Evolutionary conservation across 2,113 vertebrate genomes (phyloP), one percentile per base, ranked within the genome.

Genomic region (Sula dactylatra): DNA sequence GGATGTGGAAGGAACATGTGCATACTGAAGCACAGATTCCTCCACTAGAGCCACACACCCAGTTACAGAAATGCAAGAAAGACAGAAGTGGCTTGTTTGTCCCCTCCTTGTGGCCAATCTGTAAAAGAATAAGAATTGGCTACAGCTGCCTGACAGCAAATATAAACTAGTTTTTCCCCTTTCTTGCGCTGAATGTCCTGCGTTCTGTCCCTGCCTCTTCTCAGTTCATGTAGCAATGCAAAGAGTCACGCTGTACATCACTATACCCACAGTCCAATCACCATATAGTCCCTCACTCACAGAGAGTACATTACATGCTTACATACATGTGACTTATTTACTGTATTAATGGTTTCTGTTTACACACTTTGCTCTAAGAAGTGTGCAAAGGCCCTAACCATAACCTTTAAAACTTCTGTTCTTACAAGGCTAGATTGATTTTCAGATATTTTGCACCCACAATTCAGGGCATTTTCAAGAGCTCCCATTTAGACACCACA

Each of bases 191-290:
- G n/a, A 59, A n/a, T 81, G 18, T 26, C 26, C 59, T 58, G 19
- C 2, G 1, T 14, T 76, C 42, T 16, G 26, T 50, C 54, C 34
- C 26, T 69, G 49, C 44, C 71, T 50, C 24, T 50, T 34, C 47
- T 40, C 36, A 16, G 54, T 18, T 52, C 0, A 0, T n/a, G n/a
- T 13, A 40, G 74, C 44, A 7, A 6, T 26, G 13, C n/a, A 5
- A 14, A n/a, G 34, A 19, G 49, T 26, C 42, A 2, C 1, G 0
- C 42, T 31, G 26, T 19, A 9, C 61, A 32, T 26, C 6, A 2
- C n/a, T 31, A 3, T 19, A n/a, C 26, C 47, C 59, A 8, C 21
- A 4, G 32, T 21, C 34, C 10, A 26, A 38, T 58, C 38, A 25
- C 59, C 12, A 20, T 25, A 7, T 11, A 24, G 18, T 34, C 21